Conservation (phyloP, 2,113 vertebrate species). For the Maccullochella peelii region DNA sequence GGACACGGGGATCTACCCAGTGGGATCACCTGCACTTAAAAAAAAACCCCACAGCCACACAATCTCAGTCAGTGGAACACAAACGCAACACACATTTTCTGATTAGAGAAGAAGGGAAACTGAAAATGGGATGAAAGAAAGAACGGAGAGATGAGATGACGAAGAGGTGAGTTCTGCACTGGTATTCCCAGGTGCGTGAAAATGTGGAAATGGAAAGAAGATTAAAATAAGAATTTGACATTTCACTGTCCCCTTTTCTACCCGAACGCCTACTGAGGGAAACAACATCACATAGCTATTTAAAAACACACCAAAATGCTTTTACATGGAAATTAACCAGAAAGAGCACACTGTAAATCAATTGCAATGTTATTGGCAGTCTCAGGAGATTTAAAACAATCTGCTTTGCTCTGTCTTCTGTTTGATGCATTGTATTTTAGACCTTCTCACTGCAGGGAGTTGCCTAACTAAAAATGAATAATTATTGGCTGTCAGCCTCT, state of each 20-base stretch:
- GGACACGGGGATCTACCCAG: slow-evolving; percentile 24
- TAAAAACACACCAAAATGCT: slow-evolving; percentile 37
- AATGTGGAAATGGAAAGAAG: slow-evolving; percentile 47
- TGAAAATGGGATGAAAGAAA: slow-evolving; percentile 39
- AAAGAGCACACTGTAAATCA: slow-evolving; percentile 29
- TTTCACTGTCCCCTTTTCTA: slow-evolving; percentile 20
- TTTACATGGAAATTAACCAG: slow-evolving; percentile 43
- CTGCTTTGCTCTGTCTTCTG: slow-evolving; percentile 28
- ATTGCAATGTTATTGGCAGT: slow-evolving; percentile 25
- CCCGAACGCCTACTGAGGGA: slow-evolving; percentile 17
- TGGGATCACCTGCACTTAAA: slow-evolving; percentile 52
- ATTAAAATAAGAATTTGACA: slow-evolving; percentile 52
- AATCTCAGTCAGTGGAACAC: slow-evolving; percentile 16
- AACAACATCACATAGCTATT: slow-evolving; percentile 35
- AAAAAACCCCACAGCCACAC: slow-evolving; percentile 26
- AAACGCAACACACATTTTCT: slow-evolving; percentile 37
- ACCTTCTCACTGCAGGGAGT: slow-evolving; percentile 51
- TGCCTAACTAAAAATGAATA: slow-evolving; percentile 45
- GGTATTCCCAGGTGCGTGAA: slow-evolving; percentile 50
- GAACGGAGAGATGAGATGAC: not conserved
- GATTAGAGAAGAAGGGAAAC: slow-evolving; percentile 42
- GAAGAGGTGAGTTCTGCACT: slow-evolving; percentile 16
- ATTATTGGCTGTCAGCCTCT: slow-evolving; percentile 40
- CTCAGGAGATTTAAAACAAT: slow-evolving; percentile 31
- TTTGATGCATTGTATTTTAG: slow-evolving; percentile 59